These are phyloP conservation scores for Tetranychus piercei DNA, from an alignment of 2,888 invertebrate genomes.

Conservation along the genomic window DNA sequence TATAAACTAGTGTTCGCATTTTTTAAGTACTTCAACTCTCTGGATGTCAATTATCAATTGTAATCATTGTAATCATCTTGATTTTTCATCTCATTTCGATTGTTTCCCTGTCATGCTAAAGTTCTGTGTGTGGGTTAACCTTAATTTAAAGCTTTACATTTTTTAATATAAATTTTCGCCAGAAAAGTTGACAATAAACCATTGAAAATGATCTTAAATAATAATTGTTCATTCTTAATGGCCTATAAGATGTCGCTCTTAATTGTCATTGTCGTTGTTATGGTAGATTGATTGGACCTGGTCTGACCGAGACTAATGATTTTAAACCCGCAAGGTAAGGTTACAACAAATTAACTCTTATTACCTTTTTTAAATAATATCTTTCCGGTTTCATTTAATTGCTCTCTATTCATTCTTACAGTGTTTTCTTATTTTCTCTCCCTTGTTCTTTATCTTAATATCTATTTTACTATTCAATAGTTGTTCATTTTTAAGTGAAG, in stretches of 20 bases:
- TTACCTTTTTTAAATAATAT: neutral
- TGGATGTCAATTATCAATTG: too few species aligned
- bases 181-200: too few species aligned
- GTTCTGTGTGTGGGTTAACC: too few species aligned
- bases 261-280: neutral
- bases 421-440: neutral
- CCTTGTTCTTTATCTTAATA: neutral
- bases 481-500: too few species aligned
- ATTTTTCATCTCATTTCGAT: too few species aligned
- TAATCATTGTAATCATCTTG: too few species aligned
- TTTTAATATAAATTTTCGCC: too few species aligned
- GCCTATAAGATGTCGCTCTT: neutral
- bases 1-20: too few species aligned
- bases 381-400: neutral
- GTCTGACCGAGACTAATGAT: neutral
- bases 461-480: too few species aligned
- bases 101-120: too few species aligned
- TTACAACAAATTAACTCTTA: neutral
- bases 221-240: neutral
- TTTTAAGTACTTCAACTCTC: too few species aligned
- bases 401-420: neutral
- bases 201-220: neutral
- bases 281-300: neutral
- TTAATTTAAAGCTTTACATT: too few species aligned
- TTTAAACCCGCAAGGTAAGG: neutral